These are phyloP conservation scores for Eupeodes luniger DNA, from an alignment of 2,888 invertebrate genomes.

Conservation along the genomic window DNA sequence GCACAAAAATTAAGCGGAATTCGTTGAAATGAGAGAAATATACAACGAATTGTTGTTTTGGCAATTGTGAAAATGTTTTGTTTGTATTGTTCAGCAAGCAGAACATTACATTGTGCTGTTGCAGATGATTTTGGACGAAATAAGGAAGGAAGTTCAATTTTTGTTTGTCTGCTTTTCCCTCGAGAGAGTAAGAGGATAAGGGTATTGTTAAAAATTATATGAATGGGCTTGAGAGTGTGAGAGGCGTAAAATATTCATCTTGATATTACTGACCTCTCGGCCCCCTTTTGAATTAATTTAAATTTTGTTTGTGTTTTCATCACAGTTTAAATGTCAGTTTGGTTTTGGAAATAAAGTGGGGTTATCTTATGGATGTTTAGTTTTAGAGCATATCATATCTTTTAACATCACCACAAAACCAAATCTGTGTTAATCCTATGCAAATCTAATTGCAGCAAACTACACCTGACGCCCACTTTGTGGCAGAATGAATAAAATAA, in stretches of 20 bases:
- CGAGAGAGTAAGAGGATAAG: background rate
- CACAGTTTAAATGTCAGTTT: too few relatives aligned
- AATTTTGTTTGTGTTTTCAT: background rate
- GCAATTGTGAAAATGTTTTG: constrained; percentile 62
- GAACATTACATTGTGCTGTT: constrained; percentile 38
- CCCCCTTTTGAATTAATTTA: background rate
- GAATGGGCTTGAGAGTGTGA: background rate
- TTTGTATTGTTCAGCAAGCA: constrained; percentile 38
- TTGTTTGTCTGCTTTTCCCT: background rate
- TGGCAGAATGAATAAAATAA: constrained; percentile 4
- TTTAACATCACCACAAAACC: background rate
- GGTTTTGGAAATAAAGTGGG: background rate
- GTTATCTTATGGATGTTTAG: background rate
- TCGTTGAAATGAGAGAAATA: constrained; percentile 61
- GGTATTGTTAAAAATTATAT: constrained; percentile 1
- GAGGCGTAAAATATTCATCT: background rate
- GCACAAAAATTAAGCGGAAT: constrained; percentile 57
- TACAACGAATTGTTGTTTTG: constrained; percentile 70
- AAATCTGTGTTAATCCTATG: constrained; percentile 56
- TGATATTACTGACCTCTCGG: background rate
- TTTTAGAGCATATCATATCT: background rate
- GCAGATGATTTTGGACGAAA: constrained; percentile 18
- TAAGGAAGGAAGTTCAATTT: constrained; percentile 32
- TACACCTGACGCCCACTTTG: constrained; percentile 33
- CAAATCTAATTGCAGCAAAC: constrained; percentile 54